phyloP scores from a whole-genome alignment of 2,888 invertebrate species.

The Hypselothyrea guttata region DNA sequence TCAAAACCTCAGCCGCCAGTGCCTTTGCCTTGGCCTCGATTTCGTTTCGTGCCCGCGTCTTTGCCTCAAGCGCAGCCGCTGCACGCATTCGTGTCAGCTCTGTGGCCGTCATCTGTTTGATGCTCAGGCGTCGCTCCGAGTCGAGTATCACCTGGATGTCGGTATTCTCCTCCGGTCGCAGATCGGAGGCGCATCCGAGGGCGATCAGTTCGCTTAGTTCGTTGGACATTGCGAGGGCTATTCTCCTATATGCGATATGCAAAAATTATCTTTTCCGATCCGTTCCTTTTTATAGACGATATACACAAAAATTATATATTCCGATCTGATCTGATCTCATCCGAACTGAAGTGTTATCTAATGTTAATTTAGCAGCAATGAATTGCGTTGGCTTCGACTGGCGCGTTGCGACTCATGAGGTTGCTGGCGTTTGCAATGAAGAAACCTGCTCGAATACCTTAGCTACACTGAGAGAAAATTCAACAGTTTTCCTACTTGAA shows the following conservation, averaged over 20 bases:
- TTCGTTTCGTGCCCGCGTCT: conserved; percentile 52
- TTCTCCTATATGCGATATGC: conserved; percentile 20
- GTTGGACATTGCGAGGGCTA: conserved; percentile 67
- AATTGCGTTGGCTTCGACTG: conserved; percentile 69
- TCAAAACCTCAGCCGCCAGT: conserved; percentile 36
- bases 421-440: conserved; percentile 57
- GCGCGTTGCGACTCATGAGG: conserved; percentile 68
- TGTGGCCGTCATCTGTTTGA: conserved; percentile 80
- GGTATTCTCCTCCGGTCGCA: conserved; percentile 45
- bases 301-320: conserved; percentile 9
- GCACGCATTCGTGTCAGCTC: conserved; percentile 70
- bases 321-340: conserved; percentile 10
- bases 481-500: too few species aligned
- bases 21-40: conserved; percentile 47
- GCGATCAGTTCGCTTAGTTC: conserved; percentile 80
- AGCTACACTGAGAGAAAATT: too few species aligned
- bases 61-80: conserved; percentile 73
- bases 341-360: neutral
- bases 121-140: conserved; percentile 77
- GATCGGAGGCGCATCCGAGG: conserved; percentile 78
- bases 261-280: conserved; percentile 9
- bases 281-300: conserved; percentile 24
- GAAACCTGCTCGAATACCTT: conserved; percentile 53
- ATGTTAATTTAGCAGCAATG: conserved; percentile 21
- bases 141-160: conserved; percentile 62